These are phyloP conservation scores for Coregonus sp. DNA, from an alignment of 2,797 vertebrate species.

Conservation along the genomic window DNA sequence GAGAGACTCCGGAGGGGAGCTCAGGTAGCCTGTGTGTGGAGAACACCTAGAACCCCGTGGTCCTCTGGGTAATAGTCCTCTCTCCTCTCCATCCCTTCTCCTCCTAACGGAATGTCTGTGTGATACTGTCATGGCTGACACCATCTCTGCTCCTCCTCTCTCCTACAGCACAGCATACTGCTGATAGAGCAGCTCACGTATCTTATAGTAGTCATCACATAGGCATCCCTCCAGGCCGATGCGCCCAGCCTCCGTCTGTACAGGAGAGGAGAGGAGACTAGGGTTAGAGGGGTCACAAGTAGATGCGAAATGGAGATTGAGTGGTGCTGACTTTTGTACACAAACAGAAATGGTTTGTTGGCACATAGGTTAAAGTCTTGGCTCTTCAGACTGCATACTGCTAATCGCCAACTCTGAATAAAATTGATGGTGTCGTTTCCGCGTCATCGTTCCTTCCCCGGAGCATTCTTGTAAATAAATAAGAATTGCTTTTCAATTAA, in stretches of 20 bases:
- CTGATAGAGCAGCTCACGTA: conserved; percentile 96
- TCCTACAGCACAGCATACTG: conserved; percentile 86
- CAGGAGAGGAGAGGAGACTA: conserved; percentile 41
- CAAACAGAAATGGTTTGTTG: too few relatives aligned
- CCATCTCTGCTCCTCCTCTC: too few relatives aligned
- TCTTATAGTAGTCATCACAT: conserved; percentile 98
- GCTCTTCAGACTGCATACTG: too few relatives aligned
- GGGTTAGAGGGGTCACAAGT: conserved; percentile 67
- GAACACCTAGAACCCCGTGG: conserved; percentile 5
- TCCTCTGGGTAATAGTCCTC: conserved; percentile 32
- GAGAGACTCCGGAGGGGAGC: conserved; percentile 31
- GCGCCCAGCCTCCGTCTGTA: conserved; percentile 95
- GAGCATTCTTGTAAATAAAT: not conserved
- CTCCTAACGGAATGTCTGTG: conserved; percentile 54
- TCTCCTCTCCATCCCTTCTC: conserved; percentile 2
- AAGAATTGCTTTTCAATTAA: not conserved
- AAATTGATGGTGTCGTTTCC: too few relatives aligned
- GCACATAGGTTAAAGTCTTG: too few relatives aligned
- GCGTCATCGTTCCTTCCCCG: not conserved
- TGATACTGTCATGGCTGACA: not conserved
- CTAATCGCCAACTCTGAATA: too few relatives aligned
- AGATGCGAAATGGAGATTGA: not conserved
- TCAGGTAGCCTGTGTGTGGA: conserved; percentile 21
- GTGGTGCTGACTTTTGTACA: not conserved
- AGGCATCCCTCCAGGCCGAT: conserved; percentile 97